Conservation (phyloP, 2,797 vertebrate species). For the Halcyon smyrnensis region DNA sequence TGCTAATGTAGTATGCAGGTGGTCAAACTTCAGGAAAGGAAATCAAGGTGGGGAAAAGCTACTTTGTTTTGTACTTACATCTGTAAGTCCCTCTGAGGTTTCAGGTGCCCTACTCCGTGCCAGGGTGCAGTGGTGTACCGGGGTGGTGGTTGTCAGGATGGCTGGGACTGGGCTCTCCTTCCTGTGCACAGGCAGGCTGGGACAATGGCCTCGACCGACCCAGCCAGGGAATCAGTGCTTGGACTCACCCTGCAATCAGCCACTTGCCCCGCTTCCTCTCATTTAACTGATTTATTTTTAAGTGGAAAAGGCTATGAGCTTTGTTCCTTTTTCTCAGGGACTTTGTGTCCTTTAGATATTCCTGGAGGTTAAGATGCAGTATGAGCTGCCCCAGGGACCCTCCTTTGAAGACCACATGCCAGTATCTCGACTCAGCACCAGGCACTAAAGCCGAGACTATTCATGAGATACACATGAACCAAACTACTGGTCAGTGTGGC, state of each 20-base stretch:
- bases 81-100: accelerated
- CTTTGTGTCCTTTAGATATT: background rate
- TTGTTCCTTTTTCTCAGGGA: slow-evolving; percentile 40
- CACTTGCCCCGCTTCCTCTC: slow-evolving; percentile 10
- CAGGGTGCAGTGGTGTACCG: accelerated
- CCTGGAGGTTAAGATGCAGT: background rate
- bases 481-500: background rate
- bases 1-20: accelerated
- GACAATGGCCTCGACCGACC: background rate
- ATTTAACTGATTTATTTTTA: slow-evolving; percentile 47
- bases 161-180: background rate
- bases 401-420: background rate
- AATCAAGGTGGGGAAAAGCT: background rate
- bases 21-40: background rate
- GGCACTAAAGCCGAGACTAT: background rate
- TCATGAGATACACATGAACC: accelerated
- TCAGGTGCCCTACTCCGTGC: accelerated
- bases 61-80: background rate
- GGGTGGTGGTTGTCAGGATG: accelerated
- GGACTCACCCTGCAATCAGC: background rate
- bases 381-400: background rate
- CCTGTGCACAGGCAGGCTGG: accelerated
- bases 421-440: background rate
- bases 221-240: background rate
- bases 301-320: slow-evolving; percentile 14